phyloP scores from a whole-genome alignment of 2,797 vertebrate genomes.

The Characodon lateralis region DNA sequence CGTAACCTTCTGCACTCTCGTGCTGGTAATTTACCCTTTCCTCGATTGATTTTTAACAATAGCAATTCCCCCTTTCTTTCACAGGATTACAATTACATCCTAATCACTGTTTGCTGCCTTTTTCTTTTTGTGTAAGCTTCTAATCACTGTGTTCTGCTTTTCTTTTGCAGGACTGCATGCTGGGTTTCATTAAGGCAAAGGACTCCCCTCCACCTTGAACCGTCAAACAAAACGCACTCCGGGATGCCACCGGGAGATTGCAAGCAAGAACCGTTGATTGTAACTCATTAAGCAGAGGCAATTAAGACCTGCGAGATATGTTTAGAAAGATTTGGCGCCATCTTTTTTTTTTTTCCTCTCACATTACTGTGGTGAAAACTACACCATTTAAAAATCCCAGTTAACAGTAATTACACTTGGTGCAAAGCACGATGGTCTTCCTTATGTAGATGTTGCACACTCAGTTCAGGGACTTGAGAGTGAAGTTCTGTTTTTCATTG shows the following conservation, averaged over 20 bases:
- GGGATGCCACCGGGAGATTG: constrained; percentile 58
- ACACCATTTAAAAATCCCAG: constrained; percentile 55
- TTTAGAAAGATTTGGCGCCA: constrained; percentile 57
- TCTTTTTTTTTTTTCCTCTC: constrained; percentile 18
- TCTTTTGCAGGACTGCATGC: constrained; percentile 62
- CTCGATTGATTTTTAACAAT: constrained; percentile 19
- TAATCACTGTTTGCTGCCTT: constrained; percentile 74
- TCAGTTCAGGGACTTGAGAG: constrained; percentile 21
- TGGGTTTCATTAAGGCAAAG: constrained; percentile 75
- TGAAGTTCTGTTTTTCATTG: background rate
- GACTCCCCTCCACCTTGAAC: constrained; percentile 58
- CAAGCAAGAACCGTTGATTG: constrained; percentile 68
- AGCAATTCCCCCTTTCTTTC: constrained; percentile 42
- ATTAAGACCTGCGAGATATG: constrained; percentile 67
- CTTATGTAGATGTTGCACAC: constrained; percentile 27
- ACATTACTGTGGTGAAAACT: constrained; percentile 47
- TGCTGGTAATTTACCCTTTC: constrained; percentile 61
- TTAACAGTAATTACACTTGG: constrained; percentile 54
- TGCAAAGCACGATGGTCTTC: constrained; percentile 44
- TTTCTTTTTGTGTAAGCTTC: constrained; percentile 68
- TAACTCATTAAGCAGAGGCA: constrained; percentile 66
- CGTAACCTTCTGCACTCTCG: constrained; percentile 8
- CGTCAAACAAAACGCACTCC: constrained; percentile 52
- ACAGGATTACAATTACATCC: constrained; percentile 69
- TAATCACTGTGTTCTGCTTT: constrained; percentile 75